Percentiles rank a stretch among this genome's conserved stretches.
These are phyloP conservation scores for Zygogramma bicolorata DNA, from an alignment of 2,888 invertebrate genomes.

Conservation along the genomic window DNA sequence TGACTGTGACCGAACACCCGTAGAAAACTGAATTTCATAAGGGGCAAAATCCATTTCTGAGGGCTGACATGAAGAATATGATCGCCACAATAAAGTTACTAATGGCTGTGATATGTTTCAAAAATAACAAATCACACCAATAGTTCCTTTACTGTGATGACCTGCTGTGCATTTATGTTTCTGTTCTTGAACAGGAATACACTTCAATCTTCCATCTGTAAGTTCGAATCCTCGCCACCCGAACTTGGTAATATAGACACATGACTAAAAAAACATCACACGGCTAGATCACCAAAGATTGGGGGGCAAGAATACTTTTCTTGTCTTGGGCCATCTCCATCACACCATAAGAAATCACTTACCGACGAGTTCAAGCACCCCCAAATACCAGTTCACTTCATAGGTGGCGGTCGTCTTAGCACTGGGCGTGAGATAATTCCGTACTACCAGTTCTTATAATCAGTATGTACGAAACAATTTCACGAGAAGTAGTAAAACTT, in stretches of 20 bases:
- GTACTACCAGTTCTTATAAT: constrained; percentile 57
- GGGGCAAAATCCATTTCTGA: background rate
- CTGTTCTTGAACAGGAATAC: background rate
- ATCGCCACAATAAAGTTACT: constrained; percentile 61
- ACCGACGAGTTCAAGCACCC: background rate
- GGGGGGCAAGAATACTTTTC: constrained; percentile 29
- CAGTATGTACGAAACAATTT: constrained; percentile 54
- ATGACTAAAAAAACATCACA: constrained; percentile 59
- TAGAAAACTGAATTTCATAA: constrained; percentile 57
- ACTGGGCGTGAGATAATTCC: constrained; percentile 60
- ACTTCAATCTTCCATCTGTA: background rate
- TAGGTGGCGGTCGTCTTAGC: constrained; percentile 16
- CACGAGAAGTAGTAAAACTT: constrained; percentile 53
- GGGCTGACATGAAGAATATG: background rate
- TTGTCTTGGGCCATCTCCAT: background rate
- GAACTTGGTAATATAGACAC: constrained; percentile 60
- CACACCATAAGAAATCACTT: background rate
- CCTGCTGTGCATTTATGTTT: constrained; percentile 22
- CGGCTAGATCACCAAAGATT: constrained; percentile 68
- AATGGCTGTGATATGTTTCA: constrained; percentile 66
- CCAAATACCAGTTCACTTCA: background rate
- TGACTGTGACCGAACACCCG: constrained; percentile 62
- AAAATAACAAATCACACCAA: constrained; percentile 62
- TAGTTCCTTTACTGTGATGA: constrained; percentile 61
- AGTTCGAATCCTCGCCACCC: constrained; percentile 21